Percentiles rank a stretch among this genome's conserved stretches.
Evolutionary conservation across 2,113 vertebrate species (phyloP).

Genomic region (Grammomys dolichurus): DNA sequence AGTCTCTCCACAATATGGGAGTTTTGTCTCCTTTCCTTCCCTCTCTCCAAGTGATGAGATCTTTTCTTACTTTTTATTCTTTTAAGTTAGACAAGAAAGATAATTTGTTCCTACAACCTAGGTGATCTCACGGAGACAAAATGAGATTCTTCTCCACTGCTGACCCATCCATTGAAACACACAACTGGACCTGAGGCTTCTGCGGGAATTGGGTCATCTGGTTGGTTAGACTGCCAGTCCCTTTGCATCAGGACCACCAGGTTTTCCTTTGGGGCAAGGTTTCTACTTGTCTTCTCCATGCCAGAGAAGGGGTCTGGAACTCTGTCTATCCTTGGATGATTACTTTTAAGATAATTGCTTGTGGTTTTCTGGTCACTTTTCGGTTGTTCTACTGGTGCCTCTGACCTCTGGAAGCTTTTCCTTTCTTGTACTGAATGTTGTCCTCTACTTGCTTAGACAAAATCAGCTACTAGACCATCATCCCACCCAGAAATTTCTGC

Average conservation of each 20-base stretch:
- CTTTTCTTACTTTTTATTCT: not conserved
- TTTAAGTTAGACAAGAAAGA: not conserved
- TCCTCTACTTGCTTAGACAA: not conserved
- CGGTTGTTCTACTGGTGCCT: not conserved
- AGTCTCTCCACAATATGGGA: not conserved
- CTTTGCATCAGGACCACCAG: not conserved
- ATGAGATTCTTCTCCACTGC: not conserved
- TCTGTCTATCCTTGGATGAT: not conserved
- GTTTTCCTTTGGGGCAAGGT: not conserved
- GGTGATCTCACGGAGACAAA: not conserved
- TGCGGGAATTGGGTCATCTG: not conserved
- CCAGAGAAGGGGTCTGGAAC: not conserved
- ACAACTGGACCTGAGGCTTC: not conserved
- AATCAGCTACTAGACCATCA: not conserved
- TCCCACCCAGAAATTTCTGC: not conserved
- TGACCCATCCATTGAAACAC: too few species aligned
- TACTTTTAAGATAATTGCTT: not conserved
- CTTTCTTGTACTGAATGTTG: not conserved
- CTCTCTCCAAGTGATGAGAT: not conserved
- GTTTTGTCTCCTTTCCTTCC: not conserved
- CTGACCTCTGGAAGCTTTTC: not conserved
- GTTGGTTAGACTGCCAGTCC: too few species aligned
- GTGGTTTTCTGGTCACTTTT: not conserved
- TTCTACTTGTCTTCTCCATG: not conserved
- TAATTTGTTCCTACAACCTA: not conserved